Evolutionary conservation across 2,797 vertebrate species (phyloP).

Genomic region (Tangara arthus): DNA sequence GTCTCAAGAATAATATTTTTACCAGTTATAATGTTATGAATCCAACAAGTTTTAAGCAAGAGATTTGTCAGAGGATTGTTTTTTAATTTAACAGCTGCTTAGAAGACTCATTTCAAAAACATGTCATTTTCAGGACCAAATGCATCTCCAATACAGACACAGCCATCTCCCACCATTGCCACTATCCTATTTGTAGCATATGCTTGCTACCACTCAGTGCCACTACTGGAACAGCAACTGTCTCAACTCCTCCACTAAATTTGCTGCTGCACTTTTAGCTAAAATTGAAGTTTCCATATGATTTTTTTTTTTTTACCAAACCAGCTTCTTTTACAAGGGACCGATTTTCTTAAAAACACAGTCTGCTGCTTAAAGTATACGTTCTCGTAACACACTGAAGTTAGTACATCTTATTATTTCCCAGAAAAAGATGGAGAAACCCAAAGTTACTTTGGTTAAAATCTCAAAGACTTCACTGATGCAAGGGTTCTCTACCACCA

Average conservation of each 20-base stretch:
- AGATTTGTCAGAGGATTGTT: background rate
- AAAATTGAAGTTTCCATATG: background rate
- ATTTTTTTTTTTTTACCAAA: background rate
- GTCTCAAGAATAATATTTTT: background rate
- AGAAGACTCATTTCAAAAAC: background rate
- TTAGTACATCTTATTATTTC: background rate
- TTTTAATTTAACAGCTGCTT: background rate
- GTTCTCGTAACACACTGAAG: background rate
- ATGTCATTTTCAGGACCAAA: background rate
- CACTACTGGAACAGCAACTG: background rate
- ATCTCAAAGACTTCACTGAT: background rate
- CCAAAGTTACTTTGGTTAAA: background rate
- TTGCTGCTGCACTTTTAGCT: background rate
- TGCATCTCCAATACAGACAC: fast-evolving
- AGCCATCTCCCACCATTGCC: background rate
- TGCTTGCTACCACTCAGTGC: background rate
- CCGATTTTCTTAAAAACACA: background rate
- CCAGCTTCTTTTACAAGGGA: background rate
- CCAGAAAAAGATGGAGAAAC: background rate
- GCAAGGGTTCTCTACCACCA: background rate
- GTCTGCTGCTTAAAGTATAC: background rate
- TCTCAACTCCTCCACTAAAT: background rate
- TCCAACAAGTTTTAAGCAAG: background rate
- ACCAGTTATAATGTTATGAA: background rate
- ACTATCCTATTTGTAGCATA: background rate